Evolutionary conservation across 2,113 vertebrate species (phyloP), one percentile per base, ranked within the genome.

Genomic region (Sapayoa aenigma): DNA sequence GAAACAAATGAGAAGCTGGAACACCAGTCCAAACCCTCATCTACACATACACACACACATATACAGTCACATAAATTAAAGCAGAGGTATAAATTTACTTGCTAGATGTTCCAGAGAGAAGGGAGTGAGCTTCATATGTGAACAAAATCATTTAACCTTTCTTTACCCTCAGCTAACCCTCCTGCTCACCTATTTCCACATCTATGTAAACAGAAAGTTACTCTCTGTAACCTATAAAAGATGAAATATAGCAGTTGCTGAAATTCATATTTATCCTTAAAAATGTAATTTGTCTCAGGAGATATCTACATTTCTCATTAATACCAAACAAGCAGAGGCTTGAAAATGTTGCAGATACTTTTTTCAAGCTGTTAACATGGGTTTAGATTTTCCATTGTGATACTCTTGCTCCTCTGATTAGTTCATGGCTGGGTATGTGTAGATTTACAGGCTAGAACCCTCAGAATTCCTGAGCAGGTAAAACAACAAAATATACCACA

Each of bases 181-280:
- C 9, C 31, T 68, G n/a, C 19, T 87, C 41, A 63, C 23, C 58
- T 74, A 22, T 63, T 23, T 82, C 75, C 35, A 50, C 22, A 27
- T 62, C 35, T 59, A 5, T 47, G 47, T 71, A 86, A 87, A 85
- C 9, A 68, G 56, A 81, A 88, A 86, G 33, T 71, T 95, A 55
- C 30, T 85, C 30, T 85, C 47, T 76, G 22, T 80, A 80, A 91
- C 44, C 27, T 74, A 35, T 68, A 76, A 84, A 84, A 83, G 60
- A 82, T 67, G 33, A 94, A 91, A 85, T 56, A 71, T 7, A 71
- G 4, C 11, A 28, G 77, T 49, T 83, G 12, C 24, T 73, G 67
- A 88, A 85, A 88, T 88, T 83, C 8, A 7, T 59, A 74, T 94
- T 91, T 93, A 44, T 63, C n/a, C 27, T 86, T 94, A 78, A 94